phyloP scores from a whole-genome alignment of 2,888 invertebrate species.

The Chironomus riparius region DNA sequence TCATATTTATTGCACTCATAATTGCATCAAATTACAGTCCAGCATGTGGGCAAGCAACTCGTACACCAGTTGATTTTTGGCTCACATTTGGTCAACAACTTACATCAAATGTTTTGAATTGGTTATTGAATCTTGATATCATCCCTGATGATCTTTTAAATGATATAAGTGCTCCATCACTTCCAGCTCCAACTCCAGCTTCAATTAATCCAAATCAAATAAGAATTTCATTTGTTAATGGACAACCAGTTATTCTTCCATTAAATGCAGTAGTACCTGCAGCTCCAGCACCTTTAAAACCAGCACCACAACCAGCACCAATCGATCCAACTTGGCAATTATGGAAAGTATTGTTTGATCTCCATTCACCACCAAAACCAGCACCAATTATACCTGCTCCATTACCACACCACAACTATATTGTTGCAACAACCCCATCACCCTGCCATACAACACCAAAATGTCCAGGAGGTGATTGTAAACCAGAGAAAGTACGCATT shows the following conservation, averaged over 20 bases:
- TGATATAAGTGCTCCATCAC: background rate
- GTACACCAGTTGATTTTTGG: background rate
- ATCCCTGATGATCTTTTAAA: background rate
- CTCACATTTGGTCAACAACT: background rate
- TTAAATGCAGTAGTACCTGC: no score
- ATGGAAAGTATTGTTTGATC: no score
- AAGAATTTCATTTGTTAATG: no score
- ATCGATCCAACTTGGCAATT: no score
- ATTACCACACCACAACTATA: background rate
- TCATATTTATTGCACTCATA: background rate
- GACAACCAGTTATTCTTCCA: no score
- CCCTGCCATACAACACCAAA: background rate
- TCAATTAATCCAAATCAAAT: background rate
- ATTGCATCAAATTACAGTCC: background rate
- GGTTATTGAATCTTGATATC: background rate
- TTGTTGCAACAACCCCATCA: background rate
- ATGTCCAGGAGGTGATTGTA: background rate
- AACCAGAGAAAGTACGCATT: constrained; percentile 7
- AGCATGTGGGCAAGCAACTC: background rate
- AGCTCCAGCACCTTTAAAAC: no score
- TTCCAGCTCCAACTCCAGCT: background rate
- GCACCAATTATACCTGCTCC: background rate
- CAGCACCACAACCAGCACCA: no score
- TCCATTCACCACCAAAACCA: background rate
- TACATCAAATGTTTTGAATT: background rate